These are phyloP conservation scores for Intellagama lesueurii DNA, from an alignment of 2,797 vertebrate genomes.

Conservation along the genomic window DNA sequence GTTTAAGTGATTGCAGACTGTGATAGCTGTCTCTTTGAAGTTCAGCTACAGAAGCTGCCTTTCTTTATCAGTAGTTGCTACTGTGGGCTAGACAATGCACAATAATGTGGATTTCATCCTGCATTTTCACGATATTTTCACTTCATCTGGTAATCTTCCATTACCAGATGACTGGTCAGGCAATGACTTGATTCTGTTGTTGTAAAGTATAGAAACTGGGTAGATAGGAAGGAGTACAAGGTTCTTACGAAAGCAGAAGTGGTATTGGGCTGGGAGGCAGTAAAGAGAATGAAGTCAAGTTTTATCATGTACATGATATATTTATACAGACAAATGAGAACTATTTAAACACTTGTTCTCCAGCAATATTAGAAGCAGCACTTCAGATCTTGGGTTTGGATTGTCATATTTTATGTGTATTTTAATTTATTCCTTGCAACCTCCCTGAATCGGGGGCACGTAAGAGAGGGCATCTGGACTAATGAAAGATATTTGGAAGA, in stretches of 20 bases:
- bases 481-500: not conserved
- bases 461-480: not conserved
- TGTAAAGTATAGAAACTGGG: not conserved
- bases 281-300: not conserved
- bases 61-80: slow-evolving; percentile 70
- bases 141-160: slow-evolving; percentile 58
- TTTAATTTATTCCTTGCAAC: not conserved
- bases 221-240: not conserved
- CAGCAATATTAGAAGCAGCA: not conserved
- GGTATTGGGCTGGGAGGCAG: not conserved
- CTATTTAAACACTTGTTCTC: not conserved
- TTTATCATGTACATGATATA: not conserved
- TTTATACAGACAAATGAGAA: not conserved
- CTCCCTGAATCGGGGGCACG: not conserved
- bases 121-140: slow-evolving; percentile 58
- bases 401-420: not conserved
- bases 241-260: slow-evolving; percentile 22
- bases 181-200: slow-evolving; percentile 49
- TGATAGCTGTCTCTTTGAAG: slow-evolving; percentile 76
- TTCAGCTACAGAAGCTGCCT: slow-evolving; percentile 71
- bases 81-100: slow-evolving; percentile 61
- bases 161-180: slow-evolving; percentile 37
- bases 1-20: slow-evolving; percentile 76
- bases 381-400: not conserved
- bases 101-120: slow-evolving; percentile 67